These are phyloP conservation scores for Hydriomena furcata DNA, from an alignment of 2,888 invertebrate species.

Conservation along the genomic window DNA sequence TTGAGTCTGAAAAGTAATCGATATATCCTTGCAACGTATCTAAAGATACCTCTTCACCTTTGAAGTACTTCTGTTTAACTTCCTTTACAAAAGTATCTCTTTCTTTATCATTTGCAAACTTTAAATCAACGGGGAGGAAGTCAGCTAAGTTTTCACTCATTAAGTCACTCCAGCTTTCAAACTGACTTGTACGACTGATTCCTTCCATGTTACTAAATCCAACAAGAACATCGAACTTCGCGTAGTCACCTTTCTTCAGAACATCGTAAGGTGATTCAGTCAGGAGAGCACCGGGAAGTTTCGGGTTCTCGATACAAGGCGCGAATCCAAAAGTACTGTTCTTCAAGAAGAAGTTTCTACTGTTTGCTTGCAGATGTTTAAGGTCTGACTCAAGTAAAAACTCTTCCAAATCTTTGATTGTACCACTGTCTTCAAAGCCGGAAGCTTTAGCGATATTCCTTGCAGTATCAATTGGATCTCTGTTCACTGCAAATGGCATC, in stretches of 20 bases:
- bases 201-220: conserved; percentile 77
- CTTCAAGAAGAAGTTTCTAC: conserved; percentile 63
- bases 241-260: conserved; percentile 53
- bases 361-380: conserved; percentile 51
- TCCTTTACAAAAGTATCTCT: conserved; percentile 49
- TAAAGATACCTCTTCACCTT: conserved; percentile 52
- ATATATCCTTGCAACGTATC: conserved; percentile 58
- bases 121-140: conserved; percentile 68
- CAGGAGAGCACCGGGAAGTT: conserved; percentile 58
- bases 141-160: conserved; percentile 69
- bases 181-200: conserved; percentile 62
- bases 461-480: conserved; percentile 67
- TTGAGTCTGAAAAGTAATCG: conserved; percentile 71
- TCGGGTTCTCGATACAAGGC: conserved; percentile 67
- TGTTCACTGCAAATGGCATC: conserved; percentile 65
- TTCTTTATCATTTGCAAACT: conserved; percentile 48
- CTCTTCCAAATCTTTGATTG: conserved; percentile 63
- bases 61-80: conserved; percentile 61
- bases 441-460: conserved; percentile 64
- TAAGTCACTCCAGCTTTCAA: conserved; percentile 61
- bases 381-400: conserved; percentile 61
- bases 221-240: conserved; percentile 58
- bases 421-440: conserved; percentile 64
- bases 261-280: conserved; percentile 67
- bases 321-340: conserved; percentile 75